Conservation (phyloP, 2,113 vertebrate genomes). For the Merops nubicus region DNA sequence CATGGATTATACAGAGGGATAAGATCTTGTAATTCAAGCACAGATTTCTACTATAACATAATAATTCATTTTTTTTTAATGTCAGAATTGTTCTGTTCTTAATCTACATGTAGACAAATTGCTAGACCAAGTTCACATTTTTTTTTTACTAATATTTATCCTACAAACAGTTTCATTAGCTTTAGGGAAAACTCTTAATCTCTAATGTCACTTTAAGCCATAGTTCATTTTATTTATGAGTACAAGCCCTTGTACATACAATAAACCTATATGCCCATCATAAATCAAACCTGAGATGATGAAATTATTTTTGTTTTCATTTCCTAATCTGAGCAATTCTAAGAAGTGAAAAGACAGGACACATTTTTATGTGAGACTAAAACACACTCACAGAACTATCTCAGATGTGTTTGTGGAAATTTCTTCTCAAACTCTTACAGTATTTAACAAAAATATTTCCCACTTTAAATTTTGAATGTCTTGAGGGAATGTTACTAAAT, state of each 20-base stretch:
- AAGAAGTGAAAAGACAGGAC: not conserved
- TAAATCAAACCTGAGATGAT: not conserved
- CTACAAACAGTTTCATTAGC: not conserved
- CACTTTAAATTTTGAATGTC: not conserved
- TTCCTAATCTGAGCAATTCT: not conserved
- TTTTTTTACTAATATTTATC: not conserved
- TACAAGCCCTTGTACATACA: not conserved
- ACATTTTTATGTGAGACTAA: not conserved
- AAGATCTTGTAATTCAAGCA: not conserved
- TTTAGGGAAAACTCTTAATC: not conserved
- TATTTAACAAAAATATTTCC: not conserved
- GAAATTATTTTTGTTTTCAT: not conserved
- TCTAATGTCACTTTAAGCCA: not conserved
- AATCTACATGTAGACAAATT: not conserved
- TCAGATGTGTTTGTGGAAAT: not conserved
- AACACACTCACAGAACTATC: not conserved
- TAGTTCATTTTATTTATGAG: not conserved
- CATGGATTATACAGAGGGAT: not conserved
- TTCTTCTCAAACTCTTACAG: not conserved
- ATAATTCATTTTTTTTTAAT: not conserved
- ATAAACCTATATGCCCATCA: not conserved
- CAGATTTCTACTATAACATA: not conserved
- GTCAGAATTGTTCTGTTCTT: not conserved
- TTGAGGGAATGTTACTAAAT: not conserved
- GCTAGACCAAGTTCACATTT: not conserved